phyloP scores from a whole-genome alignment of 1,140 invertebrate species.

The Harlomillsia oculata region DNA sequence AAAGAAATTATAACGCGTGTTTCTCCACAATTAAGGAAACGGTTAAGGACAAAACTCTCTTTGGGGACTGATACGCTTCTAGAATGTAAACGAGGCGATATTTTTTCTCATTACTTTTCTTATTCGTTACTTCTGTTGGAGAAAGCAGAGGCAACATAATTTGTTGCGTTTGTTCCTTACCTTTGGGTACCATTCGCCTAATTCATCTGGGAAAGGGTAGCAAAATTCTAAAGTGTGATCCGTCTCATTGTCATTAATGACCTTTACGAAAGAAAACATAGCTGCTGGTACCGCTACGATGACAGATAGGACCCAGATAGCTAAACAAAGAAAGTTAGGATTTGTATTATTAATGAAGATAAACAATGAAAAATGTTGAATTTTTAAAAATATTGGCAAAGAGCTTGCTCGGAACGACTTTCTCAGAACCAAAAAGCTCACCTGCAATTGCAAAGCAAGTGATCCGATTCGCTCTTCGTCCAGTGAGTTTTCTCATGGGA shows the following conservation, averaged over 20 bases:
- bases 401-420: background rate
- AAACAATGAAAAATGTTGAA: background rate
- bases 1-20: too few species aligned
- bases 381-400: background rate
- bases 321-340: slow-evolving; percentile 6
- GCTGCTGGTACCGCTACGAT: slow-evolving; percentile 66
- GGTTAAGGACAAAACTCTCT: too few species aligned
- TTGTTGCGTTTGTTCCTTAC: too few species aligned
- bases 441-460: slow-evolving; percentile 54
- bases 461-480: slow-evolving; percentile 53
- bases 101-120: too few species aligned
- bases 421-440: background rate
- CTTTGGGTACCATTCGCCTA: slow-evolving; percentile 58
- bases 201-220: slow-evolving; percentile 65
- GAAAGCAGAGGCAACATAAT: too few species aligned
- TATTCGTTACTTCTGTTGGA: too few species aligned
- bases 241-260: slow-evolving; percentile 33
- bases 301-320: slow-evolving; percentile 73
- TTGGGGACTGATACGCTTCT: too few species aligned
- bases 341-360: slow-evolving; percentile 19
- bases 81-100: too few species aligned
- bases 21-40: too few species aligned
- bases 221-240: slow-evolving; percentile 56
- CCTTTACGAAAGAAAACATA: slow-evolving; percentile 56
- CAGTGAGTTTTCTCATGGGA: slow-evolving; percentile 58